Base-by-base conservation (phyloP, 2,113 vertebrate species). In the western clawed frog (Xenopus tropicalis) region DNA sequence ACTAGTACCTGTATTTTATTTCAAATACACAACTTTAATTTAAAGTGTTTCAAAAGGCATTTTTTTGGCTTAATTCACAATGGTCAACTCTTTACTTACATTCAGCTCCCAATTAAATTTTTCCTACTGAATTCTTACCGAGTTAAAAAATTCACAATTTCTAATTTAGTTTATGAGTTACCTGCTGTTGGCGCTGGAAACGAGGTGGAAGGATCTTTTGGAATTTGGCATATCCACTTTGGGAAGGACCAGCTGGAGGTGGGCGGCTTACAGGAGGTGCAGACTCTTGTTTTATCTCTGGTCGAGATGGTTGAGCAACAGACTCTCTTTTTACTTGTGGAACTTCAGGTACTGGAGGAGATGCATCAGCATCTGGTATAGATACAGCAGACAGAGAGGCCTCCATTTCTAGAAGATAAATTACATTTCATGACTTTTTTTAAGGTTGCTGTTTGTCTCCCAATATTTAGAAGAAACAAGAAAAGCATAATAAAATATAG, bases 181-280 rank as follows among this genome's bases (percentile, higher is more conserved):
- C 95, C 91, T 97, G 95, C 76, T 97, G 95, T 77, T 97, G 95
- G 73, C 95, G 89, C 85, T 97, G 95, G 82, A 97, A 97, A 61
- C 95, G 92, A 52, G 95, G 95, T 0, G 95, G 95, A 77, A 97
- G 86, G 0, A 93, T 95, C 83, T 97, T 97, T 83, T 97, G 95
- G 79, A 95, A 97, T 79, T 96, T 96, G 51, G 93, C 94, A 77
- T 95, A 96, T 64, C 92, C 90, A 19, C 58, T 58, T 56, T 92
- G 89, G 1, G 84, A 71, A 69, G 86, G 86, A 42, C 78, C 81
- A 57, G 88, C 72, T 79, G 86, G 69, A 80, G 87, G 81, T 66
- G 91, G 91, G 19, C 91, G 85, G 57, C 85, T 83, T 58, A 83
- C 83, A 4, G 83, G 87, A 22, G 82, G 84, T 0, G 82, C 79